phyloP scores from a whole-genome alignment of 1,140 invertebrate genomes.

The Dendrolimus kikuchii region DNA sequence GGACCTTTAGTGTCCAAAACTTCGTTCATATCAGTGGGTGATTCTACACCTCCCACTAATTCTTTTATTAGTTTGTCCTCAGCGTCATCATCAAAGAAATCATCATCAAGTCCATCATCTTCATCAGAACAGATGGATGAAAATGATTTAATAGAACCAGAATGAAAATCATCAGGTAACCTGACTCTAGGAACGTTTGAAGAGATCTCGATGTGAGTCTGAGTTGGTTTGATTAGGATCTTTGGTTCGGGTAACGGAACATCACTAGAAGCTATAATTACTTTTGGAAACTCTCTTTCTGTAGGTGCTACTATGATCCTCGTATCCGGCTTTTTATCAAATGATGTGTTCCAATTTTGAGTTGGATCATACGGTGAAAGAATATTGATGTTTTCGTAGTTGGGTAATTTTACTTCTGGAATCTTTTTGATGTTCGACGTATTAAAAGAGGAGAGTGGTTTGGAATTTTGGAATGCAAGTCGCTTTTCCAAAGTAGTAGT shows the following conservation, averaged over 20 bases:
- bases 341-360: conserved; percentile 26
- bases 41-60: conserved; percentile 55
- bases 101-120: conserved; percentile 39
- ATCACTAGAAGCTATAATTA: conserved; percentile 56
- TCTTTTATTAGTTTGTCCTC: conserved; percentile 59
- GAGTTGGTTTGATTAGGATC: conserved; percentile 49
- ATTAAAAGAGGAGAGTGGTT: conserved; percentile 52
- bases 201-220: conserved; percentile 41
- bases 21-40: conserved; percentile 47
- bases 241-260: conserved; percentile 35
- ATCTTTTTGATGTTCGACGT: conserved; percentile 29
- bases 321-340: conserved; percentile 24
- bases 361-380: conserved; percentile 27
- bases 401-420: conserved; percentile 16
- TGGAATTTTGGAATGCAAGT: conserved; percentile 52
- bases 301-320: conserved; percentile 12
- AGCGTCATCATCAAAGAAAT: conserved; percentile 40
- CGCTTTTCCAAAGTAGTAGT: conserved; percentile 75
- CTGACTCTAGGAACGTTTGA: conserved; percentile 43
- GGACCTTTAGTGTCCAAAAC: conserved; percentile 66
- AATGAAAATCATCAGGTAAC: conserved; percentile 58
- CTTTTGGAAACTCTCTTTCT: conserved; percentile 47
- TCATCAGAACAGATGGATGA: conserved; percentile 57
- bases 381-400: conserved; percentile 55
- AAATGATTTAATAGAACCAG: conserved; percentile 52